Evolutionary conservation across 2,113 vertebrate genomes (phyloP).

Genomic region (Eleginops maclovinus): DNA sequence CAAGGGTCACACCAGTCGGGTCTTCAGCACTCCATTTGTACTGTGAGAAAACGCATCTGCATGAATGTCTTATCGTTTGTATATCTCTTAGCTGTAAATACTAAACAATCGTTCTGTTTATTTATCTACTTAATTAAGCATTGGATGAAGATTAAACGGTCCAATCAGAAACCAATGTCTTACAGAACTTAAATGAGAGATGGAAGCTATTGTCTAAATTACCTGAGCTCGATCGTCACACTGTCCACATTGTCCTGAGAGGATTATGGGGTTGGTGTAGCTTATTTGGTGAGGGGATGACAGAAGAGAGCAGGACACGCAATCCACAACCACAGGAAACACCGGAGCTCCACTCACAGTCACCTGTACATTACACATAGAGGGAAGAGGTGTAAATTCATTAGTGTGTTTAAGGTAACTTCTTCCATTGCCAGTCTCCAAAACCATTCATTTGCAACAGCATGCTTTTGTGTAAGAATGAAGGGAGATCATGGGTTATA

Average conservation of each 20-base stretch:
- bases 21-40: constrained; percentile 81
- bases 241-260: constrained; percentile 76
- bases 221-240: constrained; percentile 77
- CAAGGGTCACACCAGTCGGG: constrained; percentile 67
- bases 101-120: neutral
- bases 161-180: neutral
- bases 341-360: constrained; percentile 59
- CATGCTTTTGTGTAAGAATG: neutral
- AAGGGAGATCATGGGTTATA: constrained; percentile 6
- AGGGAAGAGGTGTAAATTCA: neutral
- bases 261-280: constrained; percentile 50
- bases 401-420: neutral
- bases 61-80: neutral
- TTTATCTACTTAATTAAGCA: constrained; percentile 3
- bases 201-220: neutral
- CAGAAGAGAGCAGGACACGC: constrained; percentile 75
- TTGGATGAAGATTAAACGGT: neutral
- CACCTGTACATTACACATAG: constrained; percentile 73
- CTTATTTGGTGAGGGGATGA: constrained; percentile 57
- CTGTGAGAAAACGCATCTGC: constrained; percentile 57
- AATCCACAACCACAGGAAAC: constrained; percentile 77
- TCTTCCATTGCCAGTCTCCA: neutral
- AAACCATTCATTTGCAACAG: fast-evolving
- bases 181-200: neutral
- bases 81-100: neutral